Conservation (phyloP, 2,113 vertebrate species). For the Podarcis muralis region DNA sequence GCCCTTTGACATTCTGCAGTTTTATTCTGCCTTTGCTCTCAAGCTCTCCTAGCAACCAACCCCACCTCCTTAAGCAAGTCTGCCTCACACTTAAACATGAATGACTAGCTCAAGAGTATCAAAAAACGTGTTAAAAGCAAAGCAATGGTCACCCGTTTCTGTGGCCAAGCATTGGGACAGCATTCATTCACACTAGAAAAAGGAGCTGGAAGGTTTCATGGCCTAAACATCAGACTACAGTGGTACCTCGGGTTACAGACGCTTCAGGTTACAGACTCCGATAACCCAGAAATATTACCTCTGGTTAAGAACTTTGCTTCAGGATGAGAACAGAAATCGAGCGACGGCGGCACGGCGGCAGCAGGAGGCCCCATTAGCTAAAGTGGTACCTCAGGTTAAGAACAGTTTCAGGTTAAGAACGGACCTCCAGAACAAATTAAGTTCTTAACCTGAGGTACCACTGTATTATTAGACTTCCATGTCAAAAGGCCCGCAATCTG, state of each 20-base stretch:
- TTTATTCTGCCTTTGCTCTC: background rate
- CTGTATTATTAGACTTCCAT: background rate
- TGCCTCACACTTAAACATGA: background rate
- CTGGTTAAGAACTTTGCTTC: too few relatives aligned
- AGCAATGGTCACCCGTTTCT: background rate
- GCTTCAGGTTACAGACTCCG: too few relatives aligned
- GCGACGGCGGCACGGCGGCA: too few relatives aligned
- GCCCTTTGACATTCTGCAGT: background rate
- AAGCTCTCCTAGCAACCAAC: background rate
- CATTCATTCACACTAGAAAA: background rate
- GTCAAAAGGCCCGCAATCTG: background rate
- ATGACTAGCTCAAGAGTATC: background rate
- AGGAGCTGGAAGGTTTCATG: background rate
- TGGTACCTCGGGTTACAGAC: too few relatives aligned
- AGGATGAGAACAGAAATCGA: too few relatives aligned
- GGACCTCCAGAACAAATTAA: too few relatives aligned
- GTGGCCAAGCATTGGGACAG: too few relatives aligned
- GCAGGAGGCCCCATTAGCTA: too few relatives aligned
- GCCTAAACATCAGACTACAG: background rate
- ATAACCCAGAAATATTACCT: too few relatives aligned
- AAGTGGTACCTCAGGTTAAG: too few relatives aligned
- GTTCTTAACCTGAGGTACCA: too few relatives aligned
- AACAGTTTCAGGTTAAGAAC: too few relatives aligned
- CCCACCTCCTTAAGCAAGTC: background rate
- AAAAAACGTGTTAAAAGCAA: background rate